A percentile compares a stretch with the other conserved stretches of the same genome.
Evolutionary conservation across 2,797 vertebrate species (phyloP).

Genomic region (Rhabdomys pumilio): DNA sequence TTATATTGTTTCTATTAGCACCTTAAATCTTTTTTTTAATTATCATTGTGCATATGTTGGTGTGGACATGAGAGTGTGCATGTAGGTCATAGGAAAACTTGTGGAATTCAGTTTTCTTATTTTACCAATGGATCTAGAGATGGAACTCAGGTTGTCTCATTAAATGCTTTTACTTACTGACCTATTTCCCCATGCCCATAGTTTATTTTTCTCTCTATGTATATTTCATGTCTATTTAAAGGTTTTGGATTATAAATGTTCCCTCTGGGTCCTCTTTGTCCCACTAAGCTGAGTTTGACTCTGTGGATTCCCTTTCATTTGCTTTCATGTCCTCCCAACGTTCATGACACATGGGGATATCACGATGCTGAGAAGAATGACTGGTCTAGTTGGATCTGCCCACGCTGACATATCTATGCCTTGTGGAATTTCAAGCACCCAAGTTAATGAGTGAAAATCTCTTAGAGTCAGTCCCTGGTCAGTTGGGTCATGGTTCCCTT

Average conservation of each 20-base stretch:
- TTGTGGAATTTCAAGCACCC: constrained; percentile 52
- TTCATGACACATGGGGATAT: constrained; percentile 55
- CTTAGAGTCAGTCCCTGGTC: not conserved
- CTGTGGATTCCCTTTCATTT: constrained; percentile 54
- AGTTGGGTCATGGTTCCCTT: constrained; percentile 45
- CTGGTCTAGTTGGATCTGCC: constrained; percentile 49
- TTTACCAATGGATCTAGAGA: not conserved
- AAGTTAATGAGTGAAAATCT: constrained; percentile 59
- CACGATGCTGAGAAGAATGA: constrained; percentile 60
- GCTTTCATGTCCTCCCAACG: constrained; percentile 7
- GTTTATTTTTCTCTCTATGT: not conserved
- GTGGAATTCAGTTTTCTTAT: not conserved
- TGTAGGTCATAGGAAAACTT: not conserved
- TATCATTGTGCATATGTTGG: not conserved
- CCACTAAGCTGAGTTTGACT: constrained; percentile 39
- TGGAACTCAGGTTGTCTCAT: not conserved
- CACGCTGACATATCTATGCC: not conserved
- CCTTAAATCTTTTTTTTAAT: constrained; percentile 18
- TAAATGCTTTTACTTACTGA: not conserved
- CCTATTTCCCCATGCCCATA: too few species aligned
- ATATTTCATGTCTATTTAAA: not conserved
- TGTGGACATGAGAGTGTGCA: not conserved
- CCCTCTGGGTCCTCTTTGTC: constrained; percentile 42
- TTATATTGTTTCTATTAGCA: constrained; percentile 57
- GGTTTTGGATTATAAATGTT: constrained; percentile 33